Conservation (phyloP, 2,113 vertebrate genomes). For the Mormoops blainvillei region DNA sequence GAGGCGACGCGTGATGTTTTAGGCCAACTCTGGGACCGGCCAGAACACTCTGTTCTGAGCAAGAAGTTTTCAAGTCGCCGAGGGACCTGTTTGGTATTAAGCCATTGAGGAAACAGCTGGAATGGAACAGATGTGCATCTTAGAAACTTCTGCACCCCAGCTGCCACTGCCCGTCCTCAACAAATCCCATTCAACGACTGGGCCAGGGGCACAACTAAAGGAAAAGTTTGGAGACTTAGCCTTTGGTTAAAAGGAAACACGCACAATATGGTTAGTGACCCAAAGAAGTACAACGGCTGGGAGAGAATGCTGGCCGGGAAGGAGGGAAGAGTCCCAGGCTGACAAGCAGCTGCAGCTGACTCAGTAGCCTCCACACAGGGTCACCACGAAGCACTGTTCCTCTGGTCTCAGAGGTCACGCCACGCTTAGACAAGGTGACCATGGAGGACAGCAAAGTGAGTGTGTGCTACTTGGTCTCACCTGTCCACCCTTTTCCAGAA, state of each 20-base stretch:
- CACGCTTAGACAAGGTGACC: background rate
- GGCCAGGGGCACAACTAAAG: conserved; percentile 26
- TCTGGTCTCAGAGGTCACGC: background rate
- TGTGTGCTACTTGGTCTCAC: background rate
- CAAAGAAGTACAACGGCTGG: background rate
- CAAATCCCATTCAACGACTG: conserved; percentile 42
- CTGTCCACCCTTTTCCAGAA: background rate
- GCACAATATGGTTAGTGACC: background rate
- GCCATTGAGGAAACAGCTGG: conserved; percentile 69
- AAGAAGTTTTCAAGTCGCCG: conserved; percentile 56
- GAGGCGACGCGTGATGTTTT: background rate
- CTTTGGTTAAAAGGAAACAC: background rate
- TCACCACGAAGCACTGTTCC: background rate
- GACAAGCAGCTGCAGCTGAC: background rate
- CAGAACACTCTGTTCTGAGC: conserved; percentile 34
- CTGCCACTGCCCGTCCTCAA: conserved; percentile 62
- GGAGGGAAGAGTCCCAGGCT: background rate
- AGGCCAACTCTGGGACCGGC: background rate
- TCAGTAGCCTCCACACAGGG: background rate
- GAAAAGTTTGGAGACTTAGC: background rate
- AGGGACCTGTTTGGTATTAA: conserved; percentile 58
- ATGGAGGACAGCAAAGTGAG: background rate
- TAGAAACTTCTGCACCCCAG: conserved; percentile 65
- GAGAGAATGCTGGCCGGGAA: background rate
- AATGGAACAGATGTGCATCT: conserved; percentile 67